Conservation (phyloP, 2,113 vertebrate species). For the Rostratula benghalensis region DNA sequence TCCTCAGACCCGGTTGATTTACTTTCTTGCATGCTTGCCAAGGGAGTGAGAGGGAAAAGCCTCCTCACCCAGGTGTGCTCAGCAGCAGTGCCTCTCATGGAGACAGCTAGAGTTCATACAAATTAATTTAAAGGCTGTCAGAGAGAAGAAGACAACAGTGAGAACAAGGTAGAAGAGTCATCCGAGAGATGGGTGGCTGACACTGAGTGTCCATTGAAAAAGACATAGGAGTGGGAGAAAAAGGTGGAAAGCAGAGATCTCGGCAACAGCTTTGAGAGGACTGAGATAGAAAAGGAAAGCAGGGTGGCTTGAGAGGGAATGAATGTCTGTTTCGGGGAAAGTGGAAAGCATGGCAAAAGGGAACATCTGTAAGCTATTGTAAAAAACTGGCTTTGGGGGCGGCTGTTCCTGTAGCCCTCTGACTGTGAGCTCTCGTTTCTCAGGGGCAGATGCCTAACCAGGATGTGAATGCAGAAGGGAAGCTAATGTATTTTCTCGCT, state of each 20-base stretch:
- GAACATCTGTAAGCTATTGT: neutral
- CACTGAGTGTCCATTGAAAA: accelerated
- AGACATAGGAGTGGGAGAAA: accelerated
- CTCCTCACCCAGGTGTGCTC: accelerated
- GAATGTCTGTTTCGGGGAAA: neutral
- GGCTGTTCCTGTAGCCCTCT: accelerated
- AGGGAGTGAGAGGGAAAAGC: neutral
- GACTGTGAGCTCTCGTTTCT: neutral
- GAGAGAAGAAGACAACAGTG: neutral
- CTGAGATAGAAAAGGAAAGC: neutral
- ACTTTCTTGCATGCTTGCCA: neutral
- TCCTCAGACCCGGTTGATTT: neutral
- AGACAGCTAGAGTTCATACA: neutral
- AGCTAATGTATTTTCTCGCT: neutral
- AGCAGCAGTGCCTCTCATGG: neutral
- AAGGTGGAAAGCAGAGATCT: neutral
- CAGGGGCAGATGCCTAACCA: neutral
- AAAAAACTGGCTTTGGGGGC: neutral
- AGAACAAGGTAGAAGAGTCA: neutral
- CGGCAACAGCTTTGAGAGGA: neutral
- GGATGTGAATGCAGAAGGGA: neutral
- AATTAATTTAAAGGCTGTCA: neutral
- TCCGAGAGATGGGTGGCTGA: accelerated
- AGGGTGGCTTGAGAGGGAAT: accelerated
- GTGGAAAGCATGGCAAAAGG: neutral